Conservation (phyloP, 1,140 invertebrate genomes). For the Atta cephalotes region DNA sequence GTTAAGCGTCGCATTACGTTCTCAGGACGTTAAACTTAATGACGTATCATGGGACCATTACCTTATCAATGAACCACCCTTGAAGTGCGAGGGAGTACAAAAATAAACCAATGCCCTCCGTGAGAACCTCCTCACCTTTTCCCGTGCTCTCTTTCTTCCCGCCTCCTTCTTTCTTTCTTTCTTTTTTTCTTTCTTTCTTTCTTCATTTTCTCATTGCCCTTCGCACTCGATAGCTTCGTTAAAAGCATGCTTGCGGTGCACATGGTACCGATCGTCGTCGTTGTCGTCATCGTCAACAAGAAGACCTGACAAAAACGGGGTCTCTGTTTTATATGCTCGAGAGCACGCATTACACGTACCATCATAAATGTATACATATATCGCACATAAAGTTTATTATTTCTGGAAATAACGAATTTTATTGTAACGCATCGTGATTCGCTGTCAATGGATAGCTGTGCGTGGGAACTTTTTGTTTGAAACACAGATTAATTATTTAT, state of each 20-base stretch:
- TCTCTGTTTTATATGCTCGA: conserved; percentile 41
- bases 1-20: conserved; percentile 65
- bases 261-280: conserved; percentile 62
- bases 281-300: conserved; percentile 53
- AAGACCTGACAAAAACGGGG: conserved; percentile 62
- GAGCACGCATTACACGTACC: conserved; percentile 18
- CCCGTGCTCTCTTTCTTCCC: conserved; percentile 61
- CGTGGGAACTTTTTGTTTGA: conserved; percentile 34
- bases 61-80: conserved; percentile 80
- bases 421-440: neutral
- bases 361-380: conserved; percentile 3
- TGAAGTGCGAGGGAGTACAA: conserved; percentile 77
- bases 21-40: conserved; percentile 71
- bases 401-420: conserved; percentile 31
- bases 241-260: conserved; percentile 64
- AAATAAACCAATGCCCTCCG: conserved; percentile 77
- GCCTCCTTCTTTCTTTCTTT: conserved; percentile 55
- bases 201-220: conserved; percentile 59
- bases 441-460: neutral
- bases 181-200: conserved; percentile 66
- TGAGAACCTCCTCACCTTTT: conserved; percentile 77
- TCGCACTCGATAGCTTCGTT: conserved; percentile 64
- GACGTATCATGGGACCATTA: conserved; percentile 79
- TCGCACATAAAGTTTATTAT: conserved; percentile 53
- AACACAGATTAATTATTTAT: conserved; percentile 18